Conservation (phyloP, 2,797 vertebrate species). For the Peromyscus nudipes region DNA sequence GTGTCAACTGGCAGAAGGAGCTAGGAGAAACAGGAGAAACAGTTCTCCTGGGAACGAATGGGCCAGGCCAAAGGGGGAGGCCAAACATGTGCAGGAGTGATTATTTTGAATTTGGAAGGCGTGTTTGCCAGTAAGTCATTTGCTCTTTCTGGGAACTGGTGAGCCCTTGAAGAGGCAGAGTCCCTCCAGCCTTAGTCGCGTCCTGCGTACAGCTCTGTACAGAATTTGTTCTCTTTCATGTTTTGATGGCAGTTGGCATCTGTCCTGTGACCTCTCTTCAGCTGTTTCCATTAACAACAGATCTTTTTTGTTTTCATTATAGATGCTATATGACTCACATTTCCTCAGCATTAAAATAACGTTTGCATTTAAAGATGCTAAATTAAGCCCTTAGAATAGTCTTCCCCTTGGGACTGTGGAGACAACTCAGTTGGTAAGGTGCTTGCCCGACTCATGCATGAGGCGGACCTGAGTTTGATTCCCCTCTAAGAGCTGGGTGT, state of each 20-base stretch:
- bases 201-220: slow-evolving; percentile 15
- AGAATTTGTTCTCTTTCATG: not conserved
- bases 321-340: slow-evolving; percentile 45
- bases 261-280: not conserved
- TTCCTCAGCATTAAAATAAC: slow-evolving; percentile 61
- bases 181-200: not conserved
- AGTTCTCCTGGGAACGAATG: not conserved
- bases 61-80: not conserved
- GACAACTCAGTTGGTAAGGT: not conserved
- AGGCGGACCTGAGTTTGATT: not conserved
- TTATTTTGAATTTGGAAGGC: not conserved
- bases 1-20: not conserved
- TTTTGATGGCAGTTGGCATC: not conserved
- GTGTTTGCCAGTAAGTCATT: not conserved
- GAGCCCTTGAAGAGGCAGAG: not conserved
- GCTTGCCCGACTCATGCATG: not conserved
- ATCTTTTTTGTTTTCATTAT: not conserved
- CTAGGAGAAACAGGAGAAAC: too few relatives aligned
- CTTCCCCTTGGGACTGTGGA: not conserved
- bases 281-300: slow-evolving; percentile 8
- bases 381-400: slow-evolving; percentile 20
- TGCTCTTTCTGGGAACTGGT: not conserved
- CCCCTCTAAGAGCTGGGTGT: not conserved
- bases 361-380: slow-evolving; percentile 60
- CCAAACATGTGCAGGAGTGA: not conserved